These are phyloP conservation scores for Okapia johnstoni DNA, from an alignment of 2,113 vertebrate species.

Conservation along the genomic window DNA sequence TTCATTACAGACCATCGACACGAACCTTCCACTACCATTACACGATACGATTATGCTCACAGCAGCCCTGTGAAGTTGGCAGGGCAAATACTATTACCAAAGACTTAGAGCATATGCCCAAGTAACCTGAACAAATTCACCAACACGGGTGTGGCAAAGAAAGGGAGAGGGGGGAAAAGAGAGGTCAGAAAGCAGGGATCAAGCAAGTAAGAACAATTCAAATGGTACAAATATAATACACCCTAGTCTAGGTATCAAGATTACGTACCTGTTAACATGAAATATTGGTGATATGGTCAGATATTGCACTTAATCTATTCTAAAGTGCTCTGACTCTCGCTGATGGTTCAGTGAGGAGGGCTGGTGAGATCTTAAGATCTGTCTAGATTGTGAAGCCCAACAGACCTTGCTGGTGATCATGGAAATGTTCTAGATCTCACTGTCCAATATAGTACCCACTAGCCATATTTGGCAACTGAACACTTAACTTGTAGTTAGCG, in stretches of 20 bases:
- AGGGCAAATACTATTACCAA: neutral
- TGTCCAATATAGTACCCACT: neutral
- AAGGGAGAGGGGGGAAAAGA: neutral
- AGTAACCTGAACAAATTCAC: neutral
- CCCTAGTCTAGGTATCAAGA: neutral
- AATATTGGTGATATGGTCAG: neutral
- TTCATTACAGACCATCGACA: neutral
- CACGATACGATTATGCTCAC: neutral
- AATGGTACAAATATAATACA: neutral
- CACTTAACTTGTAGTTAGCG: neutral
- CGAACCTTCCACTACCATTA: neutral
- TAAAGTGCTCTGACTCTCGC: neutral
- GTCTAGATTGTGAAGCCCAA: neutral
- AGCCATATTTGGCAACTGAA: neutral
- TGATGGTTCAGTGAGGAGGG: neutral
- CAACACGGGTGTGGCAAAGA: neutral
- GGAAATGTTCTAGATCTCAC: neutral
- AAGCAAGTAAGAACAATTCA: neutral
- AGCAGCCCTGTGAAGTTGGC: neutral
- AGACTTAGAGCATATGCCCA: neutral
- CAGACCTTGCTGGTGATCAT: neutral
- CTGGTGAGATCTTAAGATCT: neutral
- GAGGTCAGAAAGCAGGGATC: neutral
- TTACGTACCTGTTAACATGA: neutral
- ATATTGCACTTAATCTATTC: neutral